Evolutionary conservation across 2,113 vertebrate genomes (phyloP), one percentile per base, ranked within the genome.

Genomic region (Myrmecobius fasciatus): DNA sequence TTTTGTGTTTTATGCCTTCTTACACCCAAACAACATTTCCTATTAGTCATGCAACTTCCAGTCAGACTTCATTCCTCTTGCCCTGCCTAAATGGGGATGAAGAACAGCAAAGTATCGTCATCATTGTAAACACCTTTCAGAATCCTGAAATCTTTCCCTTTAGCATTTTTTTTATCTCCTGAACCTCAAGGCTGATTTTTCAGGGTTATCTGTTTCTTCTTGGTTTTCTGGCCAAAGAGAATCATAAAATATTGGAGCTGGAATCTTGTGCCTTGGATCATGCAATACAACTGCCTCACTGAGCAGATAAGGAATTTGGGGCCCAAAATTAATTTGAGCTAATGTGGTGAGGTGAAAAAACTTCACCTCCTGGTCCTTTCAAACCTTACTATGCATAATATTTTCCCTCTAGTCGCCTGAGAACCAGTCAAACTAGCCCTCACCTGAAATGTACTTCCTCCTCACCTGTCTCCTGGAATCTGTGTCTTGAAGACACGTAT

Each of bases 121-220:
- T 89, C 31, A 94, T 92, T 36, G n/a, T 95, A 53, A 49, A 6
- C 47, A 5, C 8, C 43, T 95, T 91, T 53, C 22, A 94, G 89
- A 95, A 94, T 22, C 46, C 88, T 36, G 52, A 75, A 49, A 88
- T 43, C 89, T 48, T 93, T 53, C 14, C 11, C 8, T 92, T 60
- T 92, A 48, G 56, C n/a, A n/a, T 92, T 91, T 53, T 91, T 53
- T 96, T 48, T 25, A 92, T 22, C 12, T 75, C 4, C 49, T 11
- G 49, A 51, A 51, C 1, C 36, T 22, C 17, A 5, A 75, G 5
- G 67, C 7, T 75, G 36, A n/a, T n/a, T 75, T n/a, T n/a, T 75
- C 67, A n/a, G 36, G 67, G 14, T 75, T 75, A 5, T n/a, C 67
- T 75, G 17, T 75, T n/a, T 75, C 67, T 75, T 75, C 31, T 67